Percentiles rank a stretch among this genome's conserved stretches.
Conservation (phyloP, 2,888 invertebrate species). For the Eristalis arbustorum region DNA sequence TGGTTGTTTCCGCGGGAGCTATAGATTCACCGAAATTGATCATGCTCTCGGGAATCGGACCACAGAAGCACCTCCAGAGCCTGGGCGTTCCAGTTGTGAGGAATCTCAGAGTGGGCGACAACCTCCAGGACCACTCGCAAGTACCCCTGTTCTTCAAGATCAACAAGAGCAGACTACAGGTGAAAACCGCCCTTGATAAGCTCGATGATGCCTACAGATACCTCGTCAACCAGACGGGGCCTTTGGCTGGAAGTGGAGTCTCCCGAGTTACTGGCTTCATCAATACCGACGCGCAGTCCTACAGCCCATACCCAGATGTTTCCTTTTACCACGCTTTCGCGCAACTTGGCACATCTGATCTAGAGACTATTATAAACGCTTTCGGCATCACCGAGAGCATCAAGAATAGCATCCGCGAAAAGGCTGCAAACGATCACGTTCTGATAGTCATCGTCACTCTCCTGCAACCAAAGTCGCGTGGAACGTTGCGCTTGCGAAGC, state of each 20-base stretch:
- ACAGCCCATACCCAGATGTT: slow-evolving; percentile 69
- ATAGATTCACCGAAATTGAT: slow-evolving; percentile 74
- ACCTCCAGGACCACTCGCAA: slow-evolving; percentile 90
- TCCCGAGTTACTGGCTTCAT: slow-evolving; percentile 80
- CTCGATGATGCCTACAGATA: slow-evolving; percentile 76
- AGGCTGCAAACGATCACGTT: slow-evolving; percentile 68
- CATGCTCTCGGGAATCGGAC: slow-evolving; percentile 74
- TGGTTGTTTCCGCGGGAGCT: slow-evolving; percentile 75
- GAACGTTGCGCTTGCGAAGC: slow-evolving; percentile 80
- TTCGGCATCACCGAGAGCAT: slow-evolving; percentile 72
- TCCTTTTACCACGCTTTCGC: slow-evolving; percentile 61
- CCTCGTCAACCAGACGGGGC: slow-evolving; percentile 74
- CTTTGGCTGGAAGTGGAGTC: slow-evolving; percentile 76
- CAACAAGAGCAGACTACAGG: slow-evolving; percentile 73
- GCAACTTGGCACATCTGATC: slow-evolving; percentile 68
- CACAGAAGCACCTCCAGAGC: slow-evolving; percentile 64
- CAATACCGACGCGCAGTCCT: slow-evolving; percentile 77
- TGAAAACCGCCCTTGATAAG: slow-evolving; percentile 1
- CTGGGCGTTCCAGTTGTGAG: slow-evolving; percentile 70
- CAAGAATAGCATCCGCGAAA: slow-evolving; percentile 63
- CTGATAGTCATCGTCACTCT: slow-evolving; percentile 75
- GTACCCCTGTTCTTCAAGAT: slow-evolving; percentile 78
- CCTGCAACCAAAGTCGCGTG: slow-evolving; percentile 77
- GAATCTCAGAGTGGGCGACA: slow-evolving; percentile 83
- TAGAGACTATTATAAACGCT: slow-evolving; percentile 69